phyloP scores from a whole-genome alignment of 2,113 vertebrate genomes.

The Callithrix jacchus region DNA sequence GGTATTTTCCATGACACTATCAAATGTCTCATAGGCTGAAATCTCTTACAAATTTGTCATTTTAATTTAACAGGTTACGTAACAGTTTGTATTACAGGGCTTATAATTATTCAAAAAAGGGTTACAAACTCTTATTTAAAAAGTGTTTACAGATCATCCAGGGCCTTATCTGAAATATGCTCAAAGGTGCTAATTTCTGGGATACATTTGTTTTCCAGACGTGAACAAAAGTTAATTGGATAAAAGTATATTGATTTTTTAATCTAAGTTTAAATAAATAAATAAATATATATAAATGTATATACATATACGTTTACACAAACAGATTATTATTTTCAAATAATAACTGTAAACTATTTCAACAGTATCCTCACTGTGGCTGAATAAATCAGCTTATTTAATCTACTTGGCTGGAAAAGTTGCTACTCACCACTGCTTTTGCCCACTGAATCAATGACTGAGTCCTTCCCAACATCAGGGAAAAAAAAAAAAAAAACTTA shows the following conservation, averaged over 20 bases:
- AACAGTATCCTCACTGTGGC: not conserved
- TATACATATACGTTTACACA: not conserved
- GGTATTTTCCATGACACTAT: not conserved
- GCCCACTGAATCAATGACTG: not conserved
- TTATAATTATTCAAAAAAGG: not conserved
- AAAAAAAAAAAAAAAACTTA: not conserved
- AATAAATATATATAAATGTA: too few relatives aligned
- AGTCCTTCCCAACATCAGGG: not conserved
- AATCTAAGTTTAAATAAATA: not conserved
- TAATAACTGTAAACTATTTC: not conserved
- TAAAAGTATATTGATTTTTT: not conserved
- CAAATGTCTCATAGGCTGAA: not conserved
- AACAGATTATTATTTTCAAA: not conserved
- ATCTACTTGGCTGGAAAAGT: not conserved
- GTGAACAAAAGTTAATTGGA: not conserved
- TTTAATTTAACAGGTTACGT: not conserved
- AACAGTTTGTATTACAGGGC: not conserved
- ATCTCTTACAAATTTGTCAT: not conserved
- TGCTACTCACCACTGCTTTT: not conserved
- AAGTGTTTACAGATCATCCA: not conserved
- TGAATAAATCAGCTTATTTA: not conserved
- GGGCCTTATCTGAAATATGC: not conserved
- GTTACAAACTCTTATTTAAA: not conserved
- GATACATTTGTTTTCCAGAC: not conserved
- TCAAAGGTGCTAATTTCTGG: not conserved